Evolutionary conservation across 2,113 vertebrate species (phyloP).

Genomic region (Mormyrus lacerda): DNA sequence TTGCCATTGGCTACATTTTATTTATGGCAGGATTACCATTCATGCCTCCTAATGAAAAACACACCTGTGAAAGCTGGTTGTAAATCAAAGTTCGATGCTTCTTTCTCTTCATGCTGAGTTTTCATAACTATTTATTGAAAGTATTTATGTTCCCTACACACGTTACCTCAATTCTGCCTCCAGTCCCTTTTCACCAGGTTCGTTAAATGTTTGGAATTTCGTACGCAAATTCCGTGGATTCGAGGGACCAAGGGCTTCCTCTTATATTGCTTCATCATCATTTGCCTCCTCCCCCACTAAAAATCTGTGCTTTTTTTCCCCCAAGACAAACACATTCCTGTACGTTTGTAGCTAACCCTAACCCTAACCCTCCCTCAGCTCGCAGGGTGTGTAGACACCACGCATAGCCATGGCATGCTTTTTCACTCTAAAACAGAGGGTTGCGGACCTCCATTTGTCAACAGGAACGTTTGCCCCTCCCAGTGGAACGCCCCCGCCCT

Average conservation of each 20-base stretch:
- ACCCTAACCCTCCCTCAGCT: not conserved
- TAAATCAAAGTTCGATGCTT: not conserved
- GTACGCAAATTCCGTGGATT: not conserved
- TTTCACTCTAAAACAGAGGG: not conserved
- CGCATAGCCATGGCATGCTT: not conserved
- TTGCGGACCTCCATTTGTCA: not conserved
- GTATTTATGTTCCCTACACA: not conserved
- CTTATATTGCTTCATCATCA: not conserved
- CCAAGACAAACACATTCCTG: not conserved
- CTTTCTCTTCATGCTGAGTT: not conserved
- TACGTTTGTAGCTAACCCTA: not conserved
- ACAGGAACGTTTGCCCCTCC: not conserved
- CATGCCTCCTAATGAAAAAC: not conserved
- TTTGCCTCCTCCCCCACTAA: not conserved
- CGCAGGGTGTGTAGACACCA: constrained; percentile 21
- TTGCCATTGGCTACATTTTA: not conserved
- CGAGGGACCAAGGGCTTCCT: not conserved
- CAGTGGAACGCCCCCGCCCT: not conserved
- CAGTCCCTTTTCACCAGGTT: not conserved
- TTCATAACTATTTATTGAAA: not conserved
- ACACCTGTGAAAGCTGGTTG: not conserved
- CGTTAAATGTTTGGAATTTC: not conserved
- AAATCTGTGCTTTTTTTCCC: not conserved
- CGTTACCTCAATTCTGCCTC: not conserved
- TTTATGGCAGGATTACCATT: constrained; percentile 1